phyloP scores from a whole-genome alignment of 2,113 vertebrate genomes.

The Rhegmatorhina hoffmannsi region DNA sequence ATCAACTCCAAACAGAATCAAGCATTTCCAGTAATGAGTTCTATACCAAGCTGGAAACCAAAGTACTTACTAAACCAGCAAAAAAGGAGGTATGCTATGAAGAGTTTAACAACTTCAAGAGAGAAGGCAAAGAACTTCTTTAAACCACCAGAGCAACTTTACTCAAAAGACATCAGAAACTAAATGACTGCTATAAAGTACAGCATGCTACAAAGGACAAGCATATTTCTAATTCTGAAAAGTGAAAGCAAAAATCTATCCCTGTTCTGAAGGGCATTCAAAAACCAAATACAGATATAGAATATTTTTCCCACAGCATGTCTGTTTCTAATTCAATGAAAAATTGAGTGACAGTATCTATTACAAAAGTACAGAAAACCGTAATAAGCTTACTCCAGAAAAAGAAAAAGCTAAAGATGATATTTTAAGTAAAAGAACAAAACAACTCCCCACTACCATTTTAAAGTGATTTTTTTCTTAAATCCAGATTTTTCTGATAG shows the following conservation, averaged over 20 bases:
- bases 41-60: not conserved
- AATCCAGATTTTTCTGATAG: not conserved
- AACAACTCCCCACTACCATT: not conserved
- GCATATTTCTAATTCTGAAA: not conserved
- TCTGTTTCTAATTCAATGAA: not conserved
- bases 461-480: not conserved
- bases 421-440: not conserved
- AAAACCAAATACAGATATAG: not conserved
- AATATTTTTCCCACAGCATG: rapidly evolving
- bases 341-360: not conserved
- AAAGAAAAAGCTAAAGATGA: not conserved
- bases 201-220: not conserved
- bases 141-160: not conserved
- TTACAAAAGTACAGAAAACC: not conserved
- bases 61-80: not conserved
- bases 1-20: not conserved
- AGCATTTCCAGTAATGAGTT: not conserved
- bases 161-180: not conserved
- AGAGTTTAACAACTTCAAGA: not conserved
- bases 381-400: not conserved
- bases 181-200: not conserved
- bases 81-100: not conserved
- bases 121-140: not conserved
- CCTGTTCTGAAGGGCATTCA: not conserved
- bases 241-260: not conserved